Evolutionary conservation across 2,888 invertebrate genomes (phyloP).

Genomic region (Coenonympha glycerion): DNA sequence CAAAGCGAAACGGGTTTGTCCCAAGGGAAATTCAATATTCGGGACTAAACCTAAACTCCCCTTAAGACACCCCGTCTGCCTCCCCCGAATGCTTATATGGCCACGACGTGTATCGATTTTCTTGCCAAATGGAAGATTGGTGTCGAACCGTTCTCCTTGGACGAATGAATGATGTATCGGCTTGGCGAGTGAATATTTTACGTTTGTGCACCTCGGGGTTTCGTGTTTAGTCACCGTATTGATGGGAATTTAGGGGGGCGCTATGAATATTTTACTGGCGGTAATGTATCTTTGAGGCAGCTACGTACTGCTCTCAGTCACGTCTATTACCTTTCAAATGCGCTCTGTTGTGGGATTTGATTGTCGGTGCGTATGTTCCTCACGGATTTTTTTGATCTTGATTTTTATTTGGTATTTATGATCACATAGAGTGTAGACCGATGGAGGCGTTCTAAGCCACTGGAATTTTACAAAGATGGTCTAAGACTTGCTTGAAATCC

Average conservation of each 20-base stretch:
- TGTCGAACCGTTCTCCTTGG: slow-evolving; percentile 72
- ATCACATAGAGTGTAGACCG: background rate
- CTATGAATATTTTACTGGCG: slow-evolving; percentile 67
- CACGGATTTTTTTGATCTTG: background rate
- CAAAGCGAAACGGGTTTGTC: slow-evolving; percentile 77
- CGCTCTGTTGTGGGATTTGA: slow-evolving; percentile 11
- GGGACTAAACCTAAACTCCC: slow-evolving; percentile 77
- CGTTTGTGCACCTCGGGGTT: slow-evolving; percentile 53
- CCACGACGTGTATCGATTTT: slow-evolving; percentile 76
- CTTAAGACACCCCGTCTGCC: slow-evolving; percentile 73
- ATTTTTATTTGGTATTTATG: background rate
- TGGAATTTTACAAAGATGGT: too few species aligned
- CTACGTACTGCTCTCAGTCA: slow-evolving; percentile 16
- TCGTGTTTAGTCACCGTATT: slow-evolving; percentile 65
- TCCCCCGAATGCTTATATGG: slow-evolving; percentile 76
- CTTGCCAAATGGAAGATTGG: slow-evolving; percentile 76
- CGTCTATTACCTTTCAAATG: slow-evolving; percentile 19
- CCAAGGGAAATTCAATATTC: slow-evolving; percentile 78
- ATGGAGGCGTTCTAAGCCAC: background rate
- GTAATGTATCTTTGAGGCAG: slow-evolving; percentile 59
- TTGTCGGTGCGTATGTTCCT: slow-evolving; percentile 6
- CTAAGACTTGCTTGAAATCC: too few species aligned
- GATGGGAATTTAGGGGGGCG: slow-evolving; percentile 64
- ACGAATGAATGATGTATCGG: slow-evolving; percentile 75
- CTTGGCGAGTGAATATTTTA: slow-evolving; percentile 69